phyloP scores from a whole-genome alignment of 2,888 invertebrate genomes.

The Matsumyia berberina region DNA sequence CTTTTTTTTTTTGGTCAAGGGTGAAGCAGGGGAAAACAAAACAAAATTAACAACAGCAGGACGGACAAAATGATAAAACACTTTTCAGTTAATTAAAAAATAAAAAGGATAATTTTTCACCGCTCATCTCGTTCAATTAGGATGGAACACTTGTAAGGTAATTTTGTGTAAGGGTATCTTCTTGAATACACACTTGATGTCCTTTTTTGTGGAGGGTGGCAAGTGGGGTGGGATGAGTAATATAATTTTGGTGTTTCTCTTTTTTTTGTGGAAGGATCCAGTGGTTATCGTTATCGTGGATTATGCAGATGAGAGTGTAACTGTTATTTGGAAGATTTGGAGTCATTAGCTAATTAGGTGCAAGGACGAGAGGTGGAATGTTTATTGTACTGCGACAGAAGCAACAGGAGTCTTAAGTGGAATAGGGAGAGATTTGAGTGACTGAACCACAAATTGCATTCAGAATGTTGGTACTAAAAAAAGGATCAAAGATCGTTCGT shows the following conservation, averaged over 20 bases:
- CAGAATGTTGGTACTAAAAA: too few relatives aligned
- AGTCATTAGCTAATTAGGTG: slow-evolving; percentile 75
- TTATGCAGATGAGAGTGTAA: slow-evolving; percentile 74
- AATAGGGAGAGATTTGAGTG: background rate
- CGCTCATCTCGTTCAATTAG: slow-evolving; percentile 78
- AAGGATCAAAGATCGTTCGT: too few relatives aligned
- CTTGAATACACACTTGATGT: slow-evolving; percentile 42
- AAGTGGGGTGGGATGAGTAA: slow-evolving; percentile 21
- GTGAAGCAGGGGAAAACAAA: slow-evolving; percentile 60
- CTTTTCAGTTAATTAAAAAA: slow-evolving; percentile 79
- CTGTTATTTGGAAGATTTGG: slow-evolving; percentile 64
- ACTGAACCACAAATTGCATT: too few relatives aligned
- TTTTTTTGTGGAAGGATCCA: slow-evolving; percentile 14
- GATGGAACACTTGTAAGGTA: slow-evolving; percentile 78
- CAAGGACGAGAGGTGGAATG: slow-evolving; percentile 34
- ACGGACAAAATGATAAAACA: slow-evolving; percentile 74
- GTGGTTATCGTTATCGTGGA: slow-evolving; percentile 64
- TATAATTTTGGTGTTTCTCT: slow-evolving; percentile 13
- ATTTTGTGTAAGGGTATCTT: slow-evolving; percentile 72
- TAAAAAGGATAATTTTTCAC: slow-evolving; percentile 79
- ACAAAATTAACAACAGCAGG: slow-evolving; percentile 61
- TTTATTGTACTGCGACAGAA: background rate
- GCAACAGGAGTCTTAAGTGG: background rate
- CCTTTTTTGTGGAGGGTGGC: slow-evolving; percentile 13
- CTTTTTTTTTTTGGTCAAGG: slow-evolving; percentile 44